phyloP scores from a whole-genome alignment of 2,113 vertebrate genomes.

The Mustelus asterias region DNA sequence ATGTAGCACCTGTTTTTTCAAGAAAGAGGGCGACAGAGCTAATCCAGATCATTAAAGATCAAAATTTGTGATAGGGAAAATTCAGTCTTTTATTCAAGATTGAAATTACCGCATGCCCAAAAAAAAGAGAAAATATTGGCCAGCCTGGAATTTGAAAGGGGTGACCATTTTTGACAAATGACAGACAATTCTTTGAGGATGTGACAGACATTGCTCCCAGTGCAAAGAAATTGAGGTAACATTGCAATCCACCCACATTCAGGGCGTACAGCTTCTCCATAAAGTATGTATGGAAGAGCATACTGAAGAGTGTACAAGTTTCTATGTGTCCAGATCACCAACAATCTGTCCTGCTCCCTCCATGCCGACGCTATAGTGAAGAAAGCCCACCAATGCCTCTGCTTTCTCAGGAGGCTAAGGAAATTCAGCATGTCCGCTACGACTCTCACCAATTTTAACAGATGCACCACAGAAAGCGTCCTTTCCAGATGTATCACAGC shows the following conservation, averaged over 20 bases:
- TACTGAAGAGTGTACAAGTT: too few species aligned
- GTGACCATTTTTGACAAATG: background rate
- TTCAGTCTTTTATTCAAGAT: background rate
- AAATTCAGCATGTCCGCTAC: too few species aligned
- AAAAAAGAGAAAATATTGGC: background rate
- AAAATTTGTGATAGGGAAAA: background rate
- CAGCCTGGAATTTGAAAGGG: background rate
- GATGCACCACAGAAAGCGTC: too few species aligned
- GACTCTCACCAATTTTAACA: too few species aligned
- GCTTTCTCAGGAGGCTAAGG: too few species aligned
- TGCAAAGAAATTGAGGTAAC: background rate
- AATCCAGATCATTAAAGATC: background rate
- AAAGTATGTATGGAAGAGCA: background rate
- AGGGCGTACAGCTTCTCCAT: background rate
- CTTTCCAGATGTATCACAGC: too few species aligned
- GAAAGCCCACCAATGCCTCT: too few species aligned
- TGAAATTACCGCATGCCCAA: background rate
- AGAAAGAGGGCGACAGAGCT: background rate
- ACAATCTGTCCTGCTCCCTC: too few species aligned
- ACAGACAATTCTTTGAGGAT: background rate
- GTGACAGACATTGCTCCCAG: background rate
- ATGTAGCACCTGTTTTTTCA: background rate
- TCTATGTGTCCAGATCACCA: too few species aligned
- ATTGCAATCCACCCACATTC: background rate
- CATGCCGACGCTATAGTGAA: too few species aligned